Percentiles rank a stretch among this genome's conserved stretches.
These are phyloP conservation scores for Mechanitis messenoides DNA, from an alignment of 2,888 invertebrate species.

Conservation along the genomic window DNA sequence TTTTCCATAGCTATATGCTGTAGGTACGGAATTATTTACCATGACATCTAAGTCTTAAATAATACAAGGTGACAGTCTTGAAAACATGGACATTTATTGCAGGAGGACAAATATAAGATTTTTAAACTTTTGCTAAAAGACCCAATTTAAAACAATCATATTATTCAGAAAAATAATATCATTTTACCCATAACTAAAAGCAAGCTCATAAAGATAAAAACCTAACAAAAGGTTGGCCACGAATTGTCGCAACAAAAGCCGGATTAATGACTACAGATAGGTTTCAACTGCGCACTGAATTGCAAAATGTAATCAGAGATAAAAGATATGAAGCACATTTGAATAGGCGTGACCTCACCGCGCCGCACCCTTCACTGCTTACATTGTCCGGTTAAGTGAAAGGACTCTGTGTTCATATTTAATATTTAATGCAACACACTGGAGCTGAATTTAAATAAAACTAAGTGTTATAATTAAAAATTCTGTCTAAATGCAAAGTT, in stretches of 20 bases:
- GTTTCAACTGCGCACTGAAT: constrained; percentile 4
- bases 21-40: no score
- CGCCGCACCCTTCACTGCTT: constrained; percentile 36
- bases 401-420: constrained; percentile 22
- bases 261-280: constrained; percentile 6
- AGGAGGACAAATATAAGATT: no score
- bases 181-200: neutral
- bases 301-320: constrained; percentile 31
- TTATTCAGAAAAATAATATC: neutral
- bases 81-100: no score
- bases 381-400: constrained; percentile 36
- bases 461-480: neutral
- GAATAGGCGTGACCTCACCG: constrained; percentile 39
- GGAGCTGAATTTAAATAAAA: neutral
- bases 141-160: neutral
- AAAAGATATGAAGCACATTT: constrained; percentile 33
- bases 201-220: neutral
- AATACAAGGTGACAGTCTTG: no score
- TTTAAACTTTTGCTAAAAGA: no score
- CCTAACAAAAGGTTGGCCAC: constrained; percentile 5
- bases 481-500: no score
- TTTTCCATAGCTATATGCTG: no score
- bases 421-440: neutral
- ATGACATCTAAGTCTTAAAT: no score
- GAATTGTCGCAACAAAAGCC: constrained; percentile 6